Percentiles rank a stretch among this genome's conserved stretches.
Evolutionary conservation across 2,797 vertebrate genomes (phyloP).

Genomic region (Podarcis siculus): DNA sequence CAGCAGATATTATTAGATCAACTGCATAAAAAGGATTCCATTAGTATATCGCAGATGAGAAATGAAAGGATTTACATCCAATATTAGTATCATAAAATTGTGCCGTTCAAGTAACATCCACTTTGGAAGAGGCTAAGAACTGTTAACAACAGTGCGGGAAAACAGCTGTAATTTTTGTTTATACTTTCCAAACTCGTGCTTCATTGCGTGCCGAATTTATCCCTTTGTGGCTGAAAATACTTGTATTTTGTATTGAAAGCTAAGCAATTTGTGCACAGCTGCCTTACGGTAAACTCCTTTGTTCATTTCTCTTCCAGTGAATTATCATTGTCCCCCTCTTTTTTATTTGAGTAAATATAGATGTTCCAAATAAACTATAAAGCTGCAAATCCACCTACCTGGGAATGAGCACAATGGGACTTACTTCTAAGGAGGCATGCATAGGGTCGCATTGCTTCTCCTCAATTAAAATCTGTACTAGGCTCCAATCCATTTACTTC

Average conservation of each 20-base stretch:
- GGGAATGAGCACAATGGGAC: background rate
- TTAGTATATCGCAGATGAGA: constrained; percentile 64
- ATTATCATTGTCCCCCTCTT: constrained; percentile 34
- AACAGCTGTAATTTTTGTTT: constrained; percentile 20
- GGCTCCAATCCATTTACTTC: background rate
- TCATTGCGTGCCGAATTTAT: constrained; percentile 31
- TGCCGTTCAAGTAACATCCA: constrained; percentile 49
- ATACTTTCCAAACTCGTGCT: constrained; percentile 4
- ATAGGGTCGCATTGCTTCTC: background rate
- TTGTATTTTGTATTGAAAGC: constrained; percentile 15
- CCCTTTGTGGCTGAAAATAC: constrained; percentile 25
- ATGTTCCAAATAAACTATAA: background rate
- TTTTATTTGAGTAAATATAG: background rate
- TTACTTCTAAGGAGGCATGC: background rate
- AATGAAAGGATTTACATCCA: constrained; percentile 65
- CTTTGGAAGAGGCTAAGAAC: constrained; percentile 6
- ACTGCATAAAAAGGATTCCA: constrained; percentile 66
- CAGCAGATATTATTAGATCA: constrained; percentile 67
- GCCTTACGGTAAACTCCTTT: constrained; percentile 23
- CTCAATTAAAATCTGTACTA: background rate
- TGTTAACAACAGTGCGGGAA: constrained; percentile 5
- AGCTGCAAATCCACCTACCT: background rate
- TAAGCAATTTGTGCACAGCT: constrained; percentile 24
- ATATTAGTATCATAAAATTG: constrained; percentile 63
- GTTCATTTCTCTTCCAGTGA: constrained; percentile 42